Evolutionary conservation across 2,888 invertebrate genomes (phyloP).

Genomic region (Nebria salina): DNA sequence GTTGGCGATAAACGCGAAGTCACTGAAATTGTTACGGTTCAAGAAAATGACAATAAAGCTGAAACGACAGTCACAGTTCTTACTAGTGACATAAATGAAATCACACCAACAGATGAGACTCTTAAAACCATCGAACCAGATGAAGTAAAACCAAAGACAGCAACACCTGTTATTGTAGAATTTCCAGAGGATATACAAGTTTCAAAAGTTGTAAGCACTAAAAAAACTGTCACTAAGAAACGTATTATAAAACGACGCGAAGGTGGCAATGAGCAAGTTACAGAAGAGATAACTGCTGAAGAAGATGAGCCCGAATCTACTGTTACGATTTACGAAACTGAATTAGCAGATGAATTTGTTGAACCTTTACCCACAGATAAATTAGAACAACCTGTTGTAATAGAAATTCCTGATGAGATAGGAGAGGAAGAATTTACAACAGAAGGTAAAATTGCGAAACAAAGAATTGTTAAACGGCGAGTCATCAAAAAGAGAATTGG

Average conservation of each 20-base stretch:
- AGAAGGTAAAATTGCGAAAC: conserved; percentile 52
- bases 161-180: conserved; percentile 14
- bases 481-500: conserved; percentile 55
- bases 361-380: conserved; percentile 10
- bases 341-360: conserved; percentile 49
- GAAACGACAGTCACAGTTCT: conserved; percentile 56
- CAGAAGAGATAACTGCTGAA: conserved; percentile 63
- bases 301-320: conserved; percentile 58
- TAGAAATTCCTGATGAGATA: conserved; percentile 53
- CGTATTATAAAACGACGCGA: conserved; percentile 63
- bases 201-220: conserved; percentile 51
- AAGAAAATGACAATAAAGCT: conserved; percentile 62
- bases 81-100: conserved; percentile 51
- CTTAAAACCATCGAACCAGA: conserved; percentile 48
- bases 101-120: conserved; percentile 51
- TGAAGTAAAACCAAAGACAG: conserved; percentile 33
- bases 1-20: conserved; percentile 56
- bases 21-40: conserved; percentile 63
- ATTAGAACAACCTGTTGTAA: conserved; percentile 19
- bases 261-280: conserved; percentile 62
- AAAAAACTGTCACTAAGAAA: conserved; percentile 58
- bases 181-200: conserved; percentile 53
- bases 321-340: conserved; percentile 56
- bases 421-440: conserved; percentile 52
- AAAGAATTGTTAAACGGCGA: conserved; percentile 54